Conservation (phyloP, 2,888 invertebrate genomes). For the Arrhopalites spinosus region DNA sequence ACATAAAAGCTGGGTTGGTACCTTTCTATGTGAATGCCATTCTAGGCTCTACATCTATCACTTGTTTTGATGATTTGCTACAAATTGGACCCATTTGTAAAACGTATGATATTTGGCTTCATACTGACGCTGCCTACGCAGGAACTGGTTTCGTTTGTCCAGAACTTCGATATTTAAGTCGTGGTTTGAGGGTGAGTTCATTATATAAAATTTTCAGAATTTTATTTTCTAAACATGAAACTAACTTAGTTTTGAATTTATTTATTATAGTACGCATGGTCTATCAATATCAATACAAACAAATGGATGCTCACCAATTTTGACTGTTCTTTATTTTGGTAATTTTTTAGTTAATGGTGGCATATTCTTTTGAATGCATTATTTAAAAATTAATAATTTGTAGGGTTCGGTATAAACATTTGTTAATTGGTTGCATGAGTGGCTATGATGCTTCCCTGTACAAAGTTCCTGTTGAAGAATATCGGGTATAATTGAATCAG, state of each 20-base stretch:
- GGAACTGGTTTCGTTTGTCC: constrained; percentile 97
- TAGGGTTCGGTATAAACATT: too few species aligned
- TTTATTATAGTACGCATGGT: constrained; percentile 79
- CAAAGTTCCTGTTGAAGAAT: too few species aligned
- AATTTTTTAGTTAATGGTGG: constrained; percentile 58
- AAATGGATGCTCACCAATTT: constrained; percentile 97
- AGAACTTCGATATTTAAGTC: constrained; percentile 77
- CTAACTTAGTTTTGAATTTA: neutral
- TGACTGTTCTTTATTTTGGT: constrained; percentile 96
- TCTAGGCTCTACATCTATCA: constrained; percentile 94
- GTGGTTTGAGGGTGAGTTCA: constrained; percentile 62
- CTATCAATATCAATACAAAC: constrained; percentile 97
- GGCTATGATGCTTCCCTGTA: too few species aligned
- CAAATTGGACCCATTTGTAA: constrained; percentile 88
- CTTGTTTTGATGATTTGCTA: constrained; percentile 90
- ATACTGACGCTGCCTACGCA: constrained; percentile 97
- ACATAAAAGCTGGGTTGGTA: constrained; percentile 87
- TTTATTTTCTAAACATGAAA: neutral
- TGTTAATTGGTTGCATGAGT: too few species aligned
- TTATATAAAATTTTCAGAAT: neutral
- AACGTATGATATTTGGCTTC: constrained; percentile 78
- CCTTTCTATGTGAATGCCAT: constrained; percentile 97
- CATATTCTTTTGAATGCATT: neutral
- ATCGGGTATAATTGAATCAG: too few species aligned
- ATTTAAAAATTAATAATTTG: neutral